Base-by-base conservation (phyloP, 2,797 vertebrate genomes). In the Onychomys torridus region DNA sequence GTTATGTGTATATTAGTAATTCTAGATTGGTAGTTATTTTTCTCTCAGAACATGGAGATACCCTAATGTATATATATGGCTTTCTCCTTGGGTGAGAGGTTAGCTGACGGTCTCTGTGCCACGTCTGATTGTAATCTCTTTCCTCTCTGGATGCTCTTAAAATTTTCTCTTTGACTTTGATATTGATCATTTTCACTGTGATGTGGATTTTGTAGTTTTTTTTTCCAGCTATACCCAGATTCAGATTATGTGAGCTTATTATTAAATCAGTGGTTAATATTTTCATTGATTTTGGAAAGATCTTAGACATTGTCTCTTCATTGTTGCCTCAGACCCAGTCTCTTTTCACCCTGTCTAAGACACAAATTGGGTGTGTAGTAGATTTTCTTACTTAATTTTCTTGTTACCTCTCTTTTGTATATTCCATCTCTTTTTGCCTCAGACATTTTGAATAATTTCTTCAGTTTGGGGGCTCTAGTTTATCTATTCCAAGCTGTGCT, bases 261-360 rank as follows among this genome's bases (percentile, higher is more conserved):
- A 92, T 85, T 94, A 90, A 95, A 83, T 94, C 79, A 92, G 29
- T 93, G 17, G 37, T 93, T 91, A 76, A 49, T 71, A 82, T 88
- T 96, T 96, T 91, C 40, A 90, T 87, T 96, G 84, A 46, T 77
- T 94, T 95, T 5, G 87, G 52, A 81, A 91, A 84, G 43, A 3
- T 83, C 37, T 71, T 61, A 65, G 61, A 82, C 16, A 65, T 40
- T 87, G 52, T 65, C 37, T 93, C 55, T 93, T 84, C 59, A 37
- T 16, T 91, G 59, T 87, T 82, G 61, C 23, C 52, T 91, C 69
- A 87, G n/a, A 73, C 13, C 25, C 40, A 32, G 16, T 91, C 86
- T 96, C 8, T 90, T 23, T 67, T 90, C 43, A 86, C n/a, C 14
- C 89, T 55, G 13, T 93, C 16, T 71, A 77, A 91, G 63, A 95